Conservation (phyloP, 2,113 vertebrate species). For the Mesembrinibis cayennensis region DNA sequence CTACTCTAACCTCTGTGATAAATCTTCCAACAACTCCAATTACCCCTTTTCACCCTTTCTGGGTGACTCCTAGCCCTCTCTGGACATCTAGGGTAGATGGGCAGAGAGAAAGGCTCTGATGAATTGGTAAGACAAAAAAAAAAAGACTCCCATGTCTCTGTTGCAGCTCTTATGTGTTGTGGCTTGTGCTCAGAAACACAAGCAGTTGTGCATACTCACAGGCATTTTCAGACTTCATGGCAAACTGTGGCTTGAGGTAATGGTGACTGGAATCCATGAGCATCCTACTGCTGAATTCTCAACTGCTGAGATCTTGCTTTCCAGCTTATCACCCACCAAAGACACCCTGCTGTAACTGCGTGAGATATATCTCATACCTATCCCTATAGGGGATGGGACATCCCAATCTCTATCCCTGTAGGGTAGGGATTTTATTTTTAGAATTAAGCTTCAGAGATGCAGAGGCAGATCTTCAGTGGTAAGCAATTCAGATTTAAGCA, state of each 20-base stretch:
- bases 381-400: not conserved
- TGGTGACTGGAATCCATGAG: not conserved
- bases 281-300: not conserved
- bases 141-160: not conserved
- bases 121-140: not conserved
- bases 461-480: not conserved
- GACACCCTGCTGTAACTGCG: not conserved
- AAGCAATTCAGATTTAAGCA: not conserved
- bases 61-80: not conserved
- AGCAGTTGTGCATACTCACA: not conserved
- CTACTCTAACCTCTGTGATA: not conserved
- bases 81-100: not conserved
- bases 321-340: not conserved
- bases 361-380: not conserved
- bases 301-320: rapidly evolving
- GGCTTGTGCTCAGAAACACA: not conserved
- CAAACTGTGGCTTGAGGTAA: not conserved
- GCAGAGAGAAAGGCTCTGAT: not conserved
- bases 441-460: not conserved
- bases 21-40: not conserved
- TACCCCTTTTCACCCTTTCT: not conserved
- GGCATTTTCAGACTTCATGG: not conserved
- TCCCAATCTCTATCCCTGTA: not conserved
- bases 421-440: not conserved
- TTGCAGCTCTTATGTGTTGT: not conserved